phyloP scores from a whole-genome alignment of 1,140 invertebrate species.

The Zaprionus africanus region DNA sequence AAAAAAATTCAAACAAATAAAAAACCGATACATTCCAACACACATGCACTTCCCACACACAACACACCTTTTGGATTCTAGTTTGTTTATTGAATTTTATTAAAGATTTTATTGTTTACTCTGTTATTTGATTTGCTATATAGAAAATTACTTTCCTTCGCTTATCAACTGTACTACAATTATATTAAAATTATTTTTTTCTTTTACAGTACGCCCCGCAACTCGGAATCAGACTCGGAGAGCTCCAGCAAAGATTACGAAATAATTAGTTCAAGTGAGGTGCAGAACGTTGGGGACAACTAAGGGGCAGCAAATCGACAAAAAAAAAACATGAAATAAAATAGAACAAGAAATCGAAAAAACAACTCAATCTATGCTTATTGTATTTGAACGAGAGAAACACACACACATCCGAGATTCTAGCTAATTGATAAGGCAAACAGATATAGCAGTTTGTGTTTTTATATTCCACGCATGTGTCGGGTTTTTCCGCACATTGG shows the following conservation, averaged over 20 bases:
- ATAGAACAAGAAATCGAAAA: constrained; percentile 11
- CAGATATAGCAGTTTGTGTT: constrained; percentile 45
- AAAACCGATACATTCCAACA: constrained; percentile 6
- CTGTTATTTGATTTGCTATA: constrained; percentile 2
- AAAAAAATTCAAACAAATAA: not conserved
- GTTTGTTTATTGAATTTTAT: constrained; percentile 14
- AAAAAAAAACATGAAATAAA: constrained; percentile 3
- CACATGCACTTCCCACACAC: constrained; percentile 8
- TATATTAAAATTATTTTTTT: constrained; percentile 16
- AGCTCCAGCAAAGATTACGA: constrained; percentile 83
- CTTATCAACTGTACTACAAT: constrained; percentile 8
- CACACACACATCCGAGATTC: constrained; percentile 39
- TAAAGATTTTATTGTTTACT: not conserved
- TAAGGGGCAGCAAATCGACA: constrained; percentile 29
- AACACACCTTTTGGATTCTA: constrained; percentile 27
- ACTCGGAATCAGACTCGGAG: constrained; percentile 79
- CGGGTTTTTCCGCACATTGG: constrained; percentile 45
- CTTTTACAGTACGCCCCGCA: constrained; percentile 69
- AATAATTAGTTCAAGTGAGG: constrained; percentile 83
- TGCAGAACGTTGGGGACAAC: constrained; percentile 79
- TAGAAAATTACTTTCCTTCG: constrained; percentile 2
- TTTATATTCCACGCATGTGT: constrained; percentile 55
- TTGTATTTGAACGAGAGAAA: constrained; percentile 62
- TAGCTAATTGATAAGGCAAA: constrained; percentile 72
- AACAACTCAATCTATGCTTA: constrained; percentile 39